Evolutionary conservation across 2,888 invertebrate species (phyloP).

Genomic region (Agapetus fuscipes): DNA sequence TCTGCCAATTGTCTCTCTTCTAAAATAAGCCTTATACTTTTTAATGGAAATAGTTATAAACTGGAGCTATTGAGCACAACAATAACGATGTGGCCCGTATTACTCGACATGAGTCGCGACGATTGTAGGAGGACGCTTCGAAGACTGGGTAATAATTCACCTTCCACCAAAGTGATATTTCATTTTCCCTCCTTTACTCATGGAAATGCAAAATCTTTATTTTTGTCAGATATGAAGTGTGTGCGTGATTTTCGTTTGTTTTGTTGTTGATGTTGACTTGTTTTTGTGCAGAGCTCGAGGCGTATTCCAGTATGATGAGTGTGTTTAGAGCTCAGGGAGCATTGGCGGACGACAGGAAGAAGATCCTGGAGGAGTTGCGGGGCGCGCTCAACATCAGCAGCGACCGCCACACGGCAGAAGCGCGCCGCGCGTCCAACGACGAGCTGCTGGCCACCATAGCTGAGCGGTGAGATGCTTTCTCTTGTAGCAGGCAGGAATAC

Average conservation of each 20-base stretch:
- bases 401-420: slow-evolving; percentile 87
- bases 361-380: slow-evolving; percentile 74
- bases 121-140: slow-evolving; percentile 83
- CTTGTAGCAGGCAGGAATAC: no score
- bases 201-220: slow-evolving; percentile 22
- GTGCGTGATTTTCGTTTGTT: not conserved
- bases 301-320: slow-evolving; percentile 81
- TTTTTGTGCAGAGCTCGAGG: slow-evolving; percentile 66
- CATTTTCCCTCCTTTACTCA: slow-evolving; percentile 19
- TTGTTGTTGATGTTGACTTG: no score
- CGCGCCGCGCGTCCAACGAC: slow-evolving; percentile 85
- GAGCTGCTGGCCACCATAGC: slow-evolving; percentile 83
- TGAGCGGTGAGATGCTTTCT: slow-evolving; percentile 59
- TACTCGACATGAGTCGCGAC: slow-evolving; percentile 77
- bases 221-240: slow-evolving; percentile 13
- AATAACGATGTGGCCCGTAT: slow-evolving; percentile 42
- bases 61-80: slow-evolving; percentile 29
- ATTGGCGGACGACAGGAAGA: slow-evolving; percentile 74
- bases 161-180: slow-evolving; percentile 16
- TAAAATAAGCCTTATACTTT: slow-evolving; percentile 41
- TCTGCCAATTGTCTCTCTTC: slow-evolving; percentile 43
- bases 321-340: slow-evolving; percentile 89
- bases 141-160: slow-evolving; percentile 59
- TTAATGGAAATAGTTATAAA: slow-evolving; percentile 32
- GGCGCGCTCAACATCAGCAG: slow-evolving; percentile 75